Conservation (phyloP, 2,797 vertebrate species). For the Pantherophis alleghaniensis region DNA sequence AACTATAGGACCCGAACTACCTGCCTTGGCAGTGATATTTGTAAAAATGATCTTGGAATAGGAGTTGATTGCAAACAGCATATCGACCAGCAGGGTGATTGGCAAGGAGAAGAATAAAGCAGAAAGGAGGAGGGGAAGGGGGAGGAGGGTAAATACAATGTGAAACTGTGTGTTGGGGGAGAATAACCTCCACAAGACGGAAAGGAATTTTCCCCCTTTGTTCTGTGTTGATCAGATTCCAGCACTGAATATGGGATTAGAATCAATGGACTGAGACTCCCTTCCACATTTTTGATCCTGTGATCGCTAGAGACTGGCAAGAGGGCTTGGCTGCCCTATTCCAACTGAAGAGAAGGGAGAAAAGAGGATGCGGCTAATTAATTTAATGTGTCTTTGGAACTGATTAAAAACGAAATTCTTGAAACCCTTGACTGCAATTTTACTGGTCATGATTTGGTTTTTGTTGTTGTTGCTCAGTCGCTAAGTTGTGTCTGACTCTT, state of each 20-base stretch:
- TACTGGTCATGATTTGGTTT: neutral
- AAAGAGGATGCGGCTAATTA: neutral
- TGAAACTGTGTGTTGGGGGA: neutral
- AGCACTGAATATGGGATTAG: neutral
- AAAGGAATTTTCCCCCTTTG: neutral
- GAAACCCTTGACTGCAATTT: neutral
- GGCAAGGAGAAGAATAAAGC: neutral
- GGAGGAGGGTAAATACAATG: neutral
- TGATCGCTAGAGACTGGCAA: neutral
- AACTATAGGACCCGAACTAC: neutral
- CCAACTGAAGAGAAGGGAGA: neutral
- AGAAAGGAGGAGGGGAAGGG: neutral
- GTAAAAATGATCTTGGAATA: neutral
- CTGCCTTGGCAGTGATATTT: neutral
- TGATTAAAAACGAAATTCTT: neutral
- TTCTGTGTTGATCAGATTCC: neutral
- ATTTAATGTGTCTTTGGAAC: neutral
- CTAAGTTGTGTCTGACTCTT: neutral
- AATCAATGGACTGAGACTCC: neutral
- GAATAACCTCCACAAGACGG: neutral
- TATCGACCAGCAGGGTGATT: neutral
- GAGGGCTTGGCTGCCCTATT: neutral
- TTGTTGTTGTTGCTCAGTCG: neutral
- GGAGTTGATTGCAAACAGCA: neutral
- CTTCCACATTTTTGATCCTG: neutral